Evolutionary conservation across 2,797 vertebrate genomes (phyloP), one percentile per base, ranked within the genome.

Genomic region (Podargus strigoides): DNA sequence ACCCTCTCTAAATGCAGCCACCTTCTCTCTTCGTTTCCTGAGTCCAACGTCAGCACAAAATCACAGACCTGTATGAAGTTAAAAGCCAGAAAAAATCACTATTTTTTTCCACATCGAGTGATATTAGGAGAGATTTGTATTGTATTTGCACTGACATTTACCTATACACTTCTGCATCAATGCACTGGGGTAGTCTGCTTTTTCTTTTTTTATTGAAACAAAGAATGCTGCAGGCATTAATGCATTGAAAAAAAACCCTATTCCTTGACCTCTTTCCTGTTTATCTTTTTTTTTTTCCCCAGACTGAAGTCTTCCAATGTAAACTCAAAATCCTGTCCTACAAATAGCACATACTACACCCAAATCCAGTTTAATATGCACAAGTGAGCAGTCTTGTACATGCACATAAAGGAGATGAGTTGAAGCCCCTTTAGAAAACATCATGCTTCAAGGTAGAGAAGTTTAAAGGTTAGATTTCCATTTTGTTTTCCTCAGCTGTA

Each of bases 131-230:
- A 86, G 72, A 63, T 70, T 83, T 95, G 50, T 89, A 67, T 66
- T 93, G 70, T 92, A 46, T 93, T 95, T 92, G 63, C 56, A n/a
- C 73, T 96, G 95, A 93, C 94, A 86, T 96, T 95, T 96, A 85
- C 76, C 83, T 89, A 10, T 69, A 84, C 14, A 8, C 49, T 94
- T 97, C 85, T 87, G 81, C 94, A 88, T 93, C 89, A 84, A 47
- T 90, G 81, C 77, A 26, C 90, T 93, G 52, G 60, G 74, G 56
- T 87, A 14, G n/a, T 64, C 90, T 77, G 22, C 23, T 23, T 44
- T 77, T 76, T 83, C 60, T 46, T 44, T 70, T 62, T 30, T 12
- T 75, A 67, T 74, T 63, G 94, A 95, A 90, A 89, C 50, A 80
- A 76, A 86, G 87, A 39, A 59, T 78, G 86, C 79, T 93, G 79